A percentile compares a stretch with the other conserved stretches of the same genome.
Conservation (phyloP, 2,797 vertebrate species). For the Hybognathus amarus region DNA sequence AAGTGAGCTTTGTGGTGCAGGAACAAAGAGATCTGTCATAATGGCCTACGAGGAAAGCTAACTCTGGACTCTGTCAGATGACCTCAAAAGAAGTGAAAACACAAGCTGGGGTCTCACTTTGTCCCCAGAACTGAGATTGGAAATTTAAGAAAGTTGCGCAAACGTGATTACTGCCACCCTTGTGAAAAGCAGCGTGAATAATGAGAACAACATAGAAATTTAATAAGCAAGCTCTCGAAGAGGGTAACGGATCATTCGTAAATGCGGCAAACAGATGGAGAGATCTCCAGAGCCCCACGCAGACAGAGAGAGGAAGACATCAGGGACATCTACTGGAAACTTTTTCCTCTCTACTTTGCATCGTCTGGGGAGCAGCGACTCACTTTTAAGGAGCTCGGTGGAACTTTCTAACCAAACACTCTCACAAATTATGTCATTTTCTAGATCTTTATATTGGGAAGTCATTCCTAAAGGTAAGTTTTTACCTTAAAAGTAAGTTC, state of each 20-base stretch:
- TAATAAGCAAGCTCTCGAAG: constrained; percentile 30
- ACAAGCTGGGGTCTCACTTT: constrained; percentile 13
- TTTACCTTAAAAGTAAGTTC: too few species aligned
- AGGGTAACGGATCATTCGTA: constrained; percentile 31
- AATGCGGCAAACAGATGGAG: constrained; percentile 49
- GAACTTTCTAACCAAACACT: not conserved
- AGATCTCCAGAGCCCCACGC: constrained; percentile 21
- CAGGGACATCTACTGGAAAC: constrained; percentile 35
- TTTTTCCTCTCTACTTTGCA: constrained; percentile 27
- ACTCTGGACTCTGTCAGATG: constrained; percentile 74
- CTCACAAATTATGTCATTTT: not conserved
- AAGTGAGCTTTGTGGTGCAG: constrained; percentile 82
- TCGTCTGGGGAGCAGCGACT: constrained; percentile 10
- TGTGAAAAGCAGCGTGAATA: constrained; percentile 11
- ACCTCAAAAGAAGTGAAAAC: constrained; percentile 58
- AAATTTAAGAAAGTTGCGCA: not conserved
- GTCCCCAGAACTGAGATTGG: not conserved
- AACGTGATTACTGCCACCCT: constrained; percentile 5
- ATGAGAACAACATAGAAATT: constrained; percentile 12
- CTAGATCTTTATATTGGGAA: not conserved
- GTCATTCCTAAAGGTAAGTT: not conserved
- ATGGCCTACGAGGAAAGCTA: constrained; percentile 76
- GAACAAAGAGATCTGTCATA: constrained; percentile 88
- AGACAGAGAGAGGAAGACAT: constrained; percentile 27
- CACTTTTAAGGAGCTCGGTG: not conserved